Evolutionary conservation across 2,888 invertebrate species (phyloP).

Genomic region (Rotaria socialis): DNA sequence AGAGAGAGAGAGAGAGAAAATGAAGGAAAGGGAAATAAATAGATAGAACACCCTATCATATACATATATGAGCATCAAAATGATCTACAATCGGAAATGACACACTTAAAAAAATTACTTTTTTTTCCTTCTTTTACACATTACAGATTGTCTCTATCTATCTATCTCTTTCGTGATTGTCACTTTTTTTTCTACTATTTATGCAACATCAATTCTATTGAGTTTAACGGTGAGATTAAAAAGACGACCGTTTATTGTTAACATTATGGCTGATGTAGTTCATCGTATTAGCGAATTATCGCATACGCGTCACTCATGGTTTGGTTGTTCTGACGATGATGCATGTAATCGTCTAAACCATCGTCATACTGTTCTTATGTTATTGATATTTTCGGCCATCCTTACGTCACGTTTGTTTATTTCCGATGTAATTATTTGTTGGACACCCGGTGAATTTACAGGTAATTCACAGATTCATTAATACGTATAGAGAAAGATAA

Average conservation of each 20-base stretch:
- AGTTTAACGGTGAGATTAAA: background rate
- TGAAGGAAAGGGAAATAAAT: background rate
- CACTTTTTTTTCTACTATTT: background rate
- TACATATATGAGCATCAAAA: background rate
- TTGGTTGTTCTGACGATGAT: slow-evolving; percentile 9
- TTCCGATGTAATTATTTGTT: slow-evolving; percentile 15
- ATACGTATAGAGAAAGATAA: no score
- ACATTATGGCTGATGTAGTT: background rate
- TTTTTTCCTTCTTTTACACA: background rate
- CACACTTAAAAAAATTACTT: slow-evolving; percentile 23
- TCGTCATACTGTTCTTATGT: slow-evolving; percentile 17
- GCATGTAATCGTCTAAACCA: slow-evolving; percentile 2
- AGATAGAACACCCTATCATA: slow-evolving; percentile 5
- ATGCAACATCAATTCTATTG: background rate
- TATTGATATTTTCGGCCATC: slow-evolving; percentile 3
- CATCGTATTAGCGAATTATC: slow-evolving; percentile 30
- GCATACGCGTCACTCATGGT: slow-evolving; percentile 32
- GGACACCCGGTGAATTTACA: slow-evolving; percentile 32
- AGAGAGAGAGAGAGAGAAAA: background rate
- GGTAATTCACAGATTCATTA: background rate
- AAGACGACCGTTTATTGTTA: background rate
- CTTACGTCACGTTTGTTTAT: slow-evolving; percentile 13
- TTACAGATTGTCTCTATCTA: background rate
- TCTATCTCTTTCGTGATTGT: background rate
- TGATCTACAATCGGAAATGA: slow-evolving; percentile 11